These are phyloP conservation scores for Siniperca obscura DNA, from an alignment of 2,797 vertebrate genomes.

Conservation along the genomic window DNA sequence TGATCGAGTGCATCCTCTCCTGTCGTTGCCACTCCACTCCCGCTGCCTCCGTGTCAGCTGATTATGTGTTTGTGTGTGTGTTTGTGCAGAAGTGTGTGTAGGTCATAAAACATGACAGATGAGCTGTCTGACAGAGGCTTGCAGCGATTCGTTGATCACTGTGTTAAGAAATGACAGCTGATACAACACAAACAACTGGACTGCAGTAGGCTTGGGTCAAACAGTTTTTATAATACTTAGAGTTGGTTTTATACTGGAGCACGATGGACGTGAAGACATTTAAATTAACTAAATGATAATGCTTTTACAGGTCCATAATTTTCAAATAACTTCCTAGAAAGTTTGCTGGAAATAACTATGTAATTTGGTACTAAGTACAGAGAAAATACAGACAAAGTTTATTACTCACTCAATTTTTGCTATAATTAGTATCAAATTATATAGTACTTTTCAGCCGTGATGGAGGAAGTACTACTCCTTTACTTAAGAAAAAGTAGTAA, in stretches of 20 bases:
- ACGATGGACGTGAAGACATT: background rate
- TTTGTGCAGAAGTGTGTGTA: slow-evolving; percentile 20
- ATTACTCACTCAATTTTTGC: background rate
- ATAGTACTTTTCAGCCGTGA: background rate
- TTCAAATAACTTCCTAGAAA: background rate
- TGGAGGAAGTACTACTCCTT: background rate
- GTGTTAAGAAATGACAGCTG: slow-evolving; percentile 67
- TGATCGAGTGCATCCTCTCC: slow-evolving; percentile 60
- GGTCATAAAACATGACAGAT: slow-evolving; percentile 65
- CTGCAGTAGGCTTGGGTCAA: background rate
- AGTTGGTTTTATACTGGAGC: background rate
- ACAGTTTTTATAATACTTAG: background rate
- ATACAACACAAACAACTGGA: slow-evolving; percentile 46
- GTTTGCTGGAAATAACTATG: background rate
- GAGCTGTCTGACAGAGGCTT: slow-evolving; percentile 51
- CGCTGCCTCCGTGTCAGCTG: slow-evolving; percentile 42
- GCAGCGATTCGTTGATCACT: slow-evolving; percentile 56
- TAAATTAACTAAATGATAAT: background rate
- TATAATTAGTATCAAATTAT: background rate
- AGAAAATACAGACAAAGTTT: background rate
- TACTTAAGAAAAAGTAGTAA: background rate
- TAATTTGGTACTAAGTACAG: background rate
- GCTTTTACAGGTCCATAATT: background rate
- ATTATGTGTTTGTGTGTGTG: slow-evolving; percentile 42
- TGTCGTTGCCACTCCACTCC: slow-evolving; percentile 23